Percentiles rank a stretch among this genome's conserved stretches.
These are phyloP conservation scores for Athene cunicularia DNA, from an alignment of 2,113 vertebrate species.

Conservation along the genomic window DNA sequence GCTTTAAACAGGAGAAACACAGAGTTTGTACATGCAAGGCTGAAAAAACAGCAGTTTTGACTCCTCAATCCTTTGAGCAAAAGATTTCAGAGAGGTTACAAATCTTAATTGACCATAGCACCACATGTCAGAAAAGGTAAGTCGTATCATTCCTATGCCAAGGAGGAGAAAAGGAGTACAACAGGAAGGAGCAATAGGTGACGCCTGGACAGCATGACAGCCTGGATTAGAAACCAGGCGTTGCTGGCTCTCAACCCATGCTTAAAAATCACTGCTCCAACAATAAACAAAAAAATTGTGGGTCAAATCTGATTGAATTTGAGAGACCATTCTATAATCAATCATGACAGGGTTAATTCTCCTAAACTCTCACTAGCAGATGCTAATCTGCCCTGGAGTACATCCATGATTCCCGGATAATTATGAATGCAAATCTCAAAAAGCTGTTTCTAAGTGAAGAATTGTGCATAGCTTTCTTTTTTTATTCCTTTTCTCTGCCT, in stretches of 20 bases:
- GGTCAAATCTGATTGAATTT: not conserved
- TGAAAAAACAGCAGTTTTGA: not conserved
- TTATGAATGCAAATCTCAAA: not conserved
- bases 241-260: not conserved
- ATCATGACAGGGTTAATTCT: slow-evolving; percentile 30
- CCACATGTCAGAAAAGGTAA: slow-evolving; percentile 11
- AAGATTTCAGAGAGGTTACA: not conserved
- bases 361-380: slow-evolving; percentile 2
- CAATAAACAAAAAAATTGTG: not conserved
- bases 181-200: slow-evolving; percentile 32
- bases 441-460: not conserved
- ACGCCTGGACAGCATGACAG: not conserved
- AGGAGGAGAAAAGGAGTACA: not conserved
- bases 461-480: not conserved
- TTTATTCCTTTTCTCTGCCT: not conserved
- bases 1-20: not conserved
- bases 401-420: not conserved
- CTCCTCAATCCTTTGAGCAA: not conserved
- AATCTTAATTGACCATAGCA: not conserved
- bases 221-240: slow-evolving; percentile 14
- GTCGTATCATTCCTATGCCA: not conserved
- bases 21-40: not conserved
- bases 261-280: not conserved
- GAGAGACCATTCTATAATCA: not conserved
- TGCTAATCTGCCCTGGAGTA: not conserved